phyloP scores from a whole-genome alignment of 2,113 vertebrate genomes.

The Sturnira hondurensis region DNA sequence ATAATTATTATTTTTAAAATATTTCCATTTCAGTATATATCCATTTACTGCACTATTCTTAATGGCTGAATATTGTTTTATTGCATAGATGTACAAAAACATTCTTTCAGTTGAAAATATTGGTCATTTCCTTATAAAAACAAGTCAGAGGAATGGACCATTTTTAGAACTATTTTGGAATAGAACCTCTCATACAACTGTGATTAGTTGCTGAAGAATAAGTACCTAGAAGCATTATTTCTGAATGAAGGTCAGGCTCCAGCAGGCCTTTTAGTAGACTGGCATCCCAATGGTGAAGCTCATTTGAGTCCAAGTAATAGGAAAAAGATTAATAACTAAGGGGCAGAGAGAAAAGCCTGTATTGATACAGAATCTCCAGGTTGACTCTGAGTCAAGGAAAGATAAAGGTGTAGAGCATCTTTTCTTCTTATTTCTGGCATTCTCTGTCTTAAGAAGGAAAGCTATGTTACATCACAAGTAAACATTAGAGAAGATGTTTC shows the following conservation, averaged over 20 bases:
- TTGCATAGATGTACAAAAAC: not conserved
- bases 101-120: not conserved
- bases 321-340: not conserved
- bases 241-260: not conserved
- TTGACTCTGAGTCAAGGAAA: not conserved
- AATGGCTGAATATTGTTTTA: not conserved
- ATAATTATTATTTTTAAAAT: not conserved
- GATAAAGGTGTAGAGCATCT: not conserved
- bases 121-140: not conserved
- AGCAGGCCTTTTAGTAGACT: not conserved
- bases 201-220: not conserved
- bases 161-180: not conserved
- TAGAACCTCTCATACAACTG: not conserved
- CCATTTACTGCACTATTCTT: not conserved
- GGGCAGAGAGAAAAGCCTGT: too few species aligned
- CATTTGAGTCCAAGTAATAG: not conserved
- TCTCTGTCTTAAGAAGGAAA: not conserved
- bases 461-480: not conserved
- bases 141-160: not conserved
- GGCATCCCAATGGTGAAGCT: not conserved
- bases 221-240: not conserved
- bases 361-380: too few species aligned
- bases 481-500: not conserved
- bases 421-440: not conserved
- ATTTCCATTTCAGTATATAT: not conserved